These are phyloP conservation scores for Andrena haemorrhoa DNA, from an alignment of 2,888 invertebrate genomes.

Conservation along the genomic window DNA sequence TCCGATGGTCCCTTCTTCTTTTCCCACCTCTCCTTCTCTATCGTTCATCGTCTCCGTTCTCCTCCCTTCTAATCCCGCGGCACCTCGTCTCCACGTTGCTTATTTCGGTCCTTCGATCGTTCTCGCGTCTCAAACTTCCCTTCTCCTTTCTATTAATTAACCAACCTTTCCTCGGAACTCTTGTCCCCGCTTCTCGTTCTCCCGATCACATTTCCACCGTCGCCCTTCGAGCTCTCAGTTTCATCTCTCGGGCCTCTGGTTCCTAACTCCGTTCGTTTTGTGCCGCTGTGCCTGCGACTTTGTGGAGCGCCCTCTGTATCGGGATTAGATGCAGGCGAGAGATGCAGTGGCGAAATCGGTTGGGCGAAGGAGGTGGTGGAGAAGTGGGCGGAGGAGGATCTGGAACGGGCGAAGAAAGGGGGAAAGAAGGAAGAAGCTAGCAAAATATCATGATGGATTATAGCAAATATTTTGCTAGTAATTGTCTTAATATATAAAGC, in stretches of 20 bases:
- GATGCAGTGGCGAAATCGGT: slow-evolving; percentile 34
- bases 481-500: no score
- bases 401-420: background rate
- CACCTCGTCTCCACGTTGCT: slow-evolving; percentile 17
- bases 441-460: background rate
- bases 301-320: no score
- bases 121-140: background rate
- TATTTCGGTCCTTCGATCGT: slow-evolving; percentile 10
- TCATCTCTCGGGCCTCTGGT: background rate
- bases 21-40: background rate
- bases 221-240: background rate
- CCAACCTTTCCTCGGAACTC: background rate
- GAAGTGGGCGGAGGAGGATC: background rate
- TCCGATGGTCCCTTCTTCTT: slow-evolving; percentile 13
- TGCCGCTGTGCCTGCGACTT: no score
- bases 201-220: background rate
- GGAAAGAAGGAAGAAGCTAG: background rate
- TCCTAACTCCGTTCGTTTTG: background rate
- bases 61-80: background rate
- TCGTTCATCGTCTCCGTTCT: background rate
- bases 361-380: slow-evolving; percentile 1
- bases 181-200: background rate
- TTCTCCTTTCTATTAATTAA: background rate
- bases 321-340: slow-evolving; percentile 29
- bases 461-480: background rate